Evolutionary conservation across 2,113 vertebrate genomes (phyloP), one percentile per base, ranked within the genome.

Genomic region (Hippocampus comes): DNA sequence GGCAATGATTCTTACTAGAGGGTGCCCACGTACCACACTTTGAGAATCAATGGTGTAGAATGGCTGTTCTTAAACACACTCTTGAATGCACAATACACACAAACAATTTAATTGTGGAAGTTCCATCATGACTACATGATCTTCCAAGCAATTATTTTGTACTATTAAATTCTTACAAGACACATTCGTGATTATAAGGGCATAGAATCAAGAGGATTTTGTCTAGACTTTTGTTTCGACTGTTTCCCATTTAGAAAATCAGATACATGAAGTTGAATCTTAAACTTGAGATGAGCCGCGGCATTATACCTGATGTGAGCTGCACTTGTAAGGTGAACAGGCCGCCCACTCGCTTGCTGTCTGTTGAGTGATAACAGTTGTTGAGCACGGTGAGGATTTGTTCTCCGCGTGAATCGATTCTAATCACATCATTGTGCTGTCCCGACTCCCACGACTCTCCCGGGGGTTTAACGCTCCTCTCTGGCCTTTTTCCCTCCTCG

Each of bases 371-470:
- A 23, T 69, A 69, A 57, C 68, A 69, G 27, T 69, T 41, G 68
- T 38, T 41, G 68, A 69, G 34, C 68, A 56, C 27, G 20, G 53
- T 41, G 30, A 57, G 53, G 68, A 69, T 69, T 69, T 69, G 53
- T 69, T 69, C 68, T 69, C 68, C 18, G 20, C 18, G 34, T 57
- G 68, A 57, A 69, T 69, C 68, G 53, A 69, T 69, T 53, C 51
- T 69, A 69, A 69, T 69, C 68, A 69, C 68, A 69, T 69, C 68
- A 69, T 42, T 41, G 68, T 57, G 49, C 53, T 41, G 51, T 56
- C 53, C 51, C 34, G 30, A n/a, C 68, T 42, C 25, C 68, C 46
- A 34, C 67, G 27, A 30, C 67, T 55, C 25, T 55, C 68, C 49
- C 53, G 27, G 53, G 68, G 68, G 68, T n/a, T 69, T 69, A 55